Evolutionary conservation across 1,140 invertebrate species (phyloP).

Genomic region (Bombus confusus): DNA sequence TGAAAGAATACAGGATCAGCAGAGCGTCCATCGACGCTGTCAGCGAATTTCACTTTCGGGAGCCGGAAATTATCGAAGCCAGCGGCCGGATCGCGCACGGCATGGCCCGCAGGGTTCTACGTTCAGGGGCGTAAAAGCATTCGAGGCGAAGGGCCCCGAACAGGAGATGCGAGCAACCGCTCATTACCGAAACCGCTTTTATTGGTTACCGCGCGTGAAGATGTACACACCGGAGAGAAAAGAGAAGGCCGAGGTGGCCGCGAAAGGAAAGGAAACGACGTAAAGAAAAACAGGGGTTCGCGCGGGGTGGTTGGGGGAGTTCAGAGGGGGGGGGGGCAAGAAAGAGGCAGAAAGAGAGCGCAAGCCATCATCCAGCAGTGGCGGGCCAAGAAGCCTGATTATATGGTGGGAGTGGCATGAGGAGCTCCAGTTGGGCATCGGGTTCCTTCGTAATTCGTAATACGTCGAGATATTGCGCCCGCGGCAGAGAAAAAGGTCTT

Average conservation of each 20-base stretch:
- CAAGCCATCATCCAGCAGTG: conserved; percentile 55
- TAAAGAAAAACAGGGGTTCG: conserved; percentile 34
- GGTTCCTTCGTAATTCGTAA: conserved; percentile 49
- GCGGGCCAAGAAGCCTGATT: conserved; percentile 54
- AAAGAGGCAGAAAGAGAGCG: conserved; percentile 23
- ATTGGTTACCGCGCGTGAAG: conserved; percentile 70
- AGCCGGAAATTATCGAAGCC: conserved; percentile 60
- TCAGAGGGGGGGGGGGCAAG: neutral
- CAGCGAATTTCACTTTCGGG: conserved; percentile 65
- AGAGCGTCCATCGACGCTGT: neutral
- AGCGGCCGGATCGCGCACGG: conserved; percentile 25
- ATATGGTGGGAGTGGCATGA: conserved; percentile 54
- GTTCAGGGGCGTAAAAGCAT: conserved; percentile 57
- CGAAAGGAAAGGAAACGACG: conserved; percentile 58
- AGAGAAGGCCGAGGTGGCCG: conserved; percentile 29
- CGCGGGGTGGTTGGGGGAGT: neutral
- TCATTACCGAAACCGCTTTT: conserved; percentile 72
- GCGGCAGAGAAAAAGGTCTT: conserved; percentile 13
- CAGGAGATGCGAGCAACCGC: conserved; percentile 63
- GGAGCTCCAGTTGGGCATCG: conserved; percentile 51
- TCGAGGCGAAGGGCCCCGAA: conserved; percentile 6
- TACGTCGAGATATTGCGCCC: conserved; percentile 41
- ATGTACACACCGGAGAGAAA: conserved; percentile 43
- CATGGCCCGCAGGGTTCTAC: conserved; percentile 17
- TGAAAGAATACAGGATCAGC: neutral